Evolutionary conservation across 1,140 invertebrate species (phyloP).

Genomic region (Philotrypesis tridentata): DNA sequence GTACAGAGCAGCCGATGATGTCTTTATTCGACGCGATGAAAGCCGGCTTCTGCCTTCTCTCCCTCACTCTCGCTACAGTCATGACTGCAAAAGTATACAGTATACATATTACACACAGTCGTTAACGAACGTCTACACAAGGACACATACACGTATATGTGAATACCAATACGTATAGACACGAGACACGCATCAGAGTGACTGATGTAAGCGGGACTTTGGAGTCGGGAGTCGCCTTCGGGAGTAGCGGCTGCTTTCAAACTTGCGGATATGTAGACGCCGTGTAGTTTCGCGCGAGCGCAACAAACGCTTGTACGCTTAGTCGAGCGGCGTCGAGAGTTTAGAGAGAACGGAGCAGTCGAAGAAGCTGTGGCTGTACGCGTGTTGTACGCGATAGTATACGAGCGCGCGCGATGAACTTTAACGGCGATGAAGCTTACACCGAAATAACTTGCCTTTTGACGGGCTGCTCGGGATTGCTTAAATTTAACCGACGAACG

Average conservation of each 20-base stretch:
- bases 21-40: constrained; percentile 12
- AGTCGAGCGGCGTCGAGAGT: background rate
- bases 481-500: background rate
- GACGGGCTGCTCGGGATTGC: background rate
- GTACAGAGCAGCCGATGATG: background rate
- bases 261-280: background rate
- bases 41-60: background rate
- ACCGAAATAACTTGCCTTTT: background rate
- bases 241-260: background rate
- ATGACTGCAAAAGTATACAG: background rate
- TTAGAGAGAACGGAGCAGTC: background rate
- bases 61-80: background rate
- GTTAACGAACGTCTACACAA: background rate
- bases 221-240: background rate
- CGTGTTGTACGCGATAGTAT: background rate
- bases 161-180: background rate
- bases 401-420: constrained; percentile 9
- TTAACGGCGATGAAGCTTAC: background rate
- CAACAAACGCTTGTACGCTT: background rate
- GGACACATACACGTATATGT: background rate
- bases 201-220: background rate
- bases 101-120: background rate
- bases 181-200: background rate
- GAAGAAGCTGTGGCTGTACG: background rate
- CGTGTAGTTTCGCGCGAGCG: background rate